Percentiles rank a stretch among this genome's conserved stretches.
phyloP scores from a whole-genome alignment of 2,888 invertebrate genomes.

The Tinea semifulvella region DNA sequence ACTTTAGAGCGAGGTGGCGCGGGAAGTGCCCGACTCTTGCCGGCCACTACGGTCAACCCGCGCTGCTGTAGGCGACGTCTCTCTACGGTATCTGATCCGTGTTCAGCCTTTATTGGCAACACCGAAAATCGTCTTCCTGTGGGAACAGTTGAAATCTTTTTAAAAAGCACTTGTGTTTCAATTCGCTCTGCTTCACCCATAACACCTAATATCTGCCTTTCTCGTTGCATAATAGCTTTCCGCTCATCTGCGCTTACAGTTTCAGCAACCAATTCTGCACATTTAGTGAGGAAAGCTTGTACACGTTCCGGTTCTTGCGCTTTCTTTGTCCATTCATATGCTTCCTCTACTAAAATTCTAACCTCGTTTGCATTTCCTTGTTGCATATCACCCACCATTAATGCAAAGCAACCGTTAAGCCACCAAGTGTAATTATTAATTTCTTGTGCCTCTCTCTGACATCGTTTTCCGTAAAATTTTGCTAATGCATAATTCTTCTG shows the following conservation, averaged over 20 bases:
- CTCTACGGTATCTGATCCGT: constrained; percentile 29
- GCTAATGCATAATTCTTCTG: constrained; percentile 56
- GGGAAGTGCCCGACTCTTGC: constrained; percentile 37
- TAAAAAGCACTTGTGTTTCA: constrained; percentile 46
- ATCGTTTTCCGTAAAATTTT: constrained; percentile 54
- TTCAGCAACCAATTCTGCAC: constrained; percentile 45
- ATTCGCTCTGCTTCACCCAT: constrained; percentile 40
- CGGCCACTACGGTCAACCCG: constrained; percentile 48
- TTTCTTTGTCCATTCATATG: constrained; percentile 48
- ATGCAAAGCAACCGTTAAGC: constrained; percentile 49
- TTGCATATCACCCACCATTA: constrained; percentile 59
- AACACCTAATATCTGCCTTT: constrained; percentile 39
- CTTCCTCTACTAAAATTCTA: constrained; percentile 50
- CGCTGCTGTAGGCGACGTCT: constrained; percentile 40
- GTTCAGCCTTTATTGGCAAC: constrained; percentile 37
- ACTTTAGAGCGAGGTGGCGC: constrained; percentile 36
- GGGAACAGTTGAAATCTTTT: constrained; percentile 50
- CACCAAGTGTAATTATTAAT: constrained; percentile 48
- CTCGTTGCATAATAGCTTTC: constrained; percentile 43
- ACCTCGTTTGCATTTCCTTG: constrained; percentile 57
- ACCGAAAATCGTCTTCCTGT: constrained; percentile 46
- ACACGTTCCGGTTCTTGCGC: constrained; percentile 47
- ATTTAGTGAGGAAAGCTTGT: constrained; percentile 47
- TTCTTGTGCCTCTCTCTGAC: constrained; percentile 50
- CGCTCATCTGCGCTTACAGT: constrained; percentile 43